phyloP scores from a whole-genome alignment of 2,888 invertebrate species.

The Acanthosepion esculentum region DNA sequence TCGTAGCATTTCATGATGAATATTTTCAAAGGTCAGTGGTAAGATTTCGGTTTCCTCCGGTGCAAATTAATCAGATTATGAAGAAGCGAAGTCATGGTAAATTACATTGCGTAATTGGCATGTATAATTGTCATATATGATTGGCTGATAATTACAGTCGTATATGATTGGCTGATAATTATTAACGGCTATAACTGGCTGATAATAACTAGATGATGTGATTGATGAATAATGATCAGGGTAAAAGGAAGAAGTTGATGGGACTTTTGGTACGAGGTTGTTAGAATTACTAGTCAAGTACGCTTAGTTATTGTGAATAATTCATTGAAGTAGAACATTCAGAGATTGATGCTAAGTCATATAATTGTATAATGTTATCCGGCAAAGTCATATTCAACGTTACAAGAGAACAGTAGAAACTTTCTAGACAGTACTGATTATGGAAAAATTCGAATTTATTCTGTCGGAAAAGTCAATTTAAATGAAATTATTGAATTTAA shows the following conservation, averaged over 20 bases:
- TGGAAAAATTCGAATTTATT: too few relatives aligned
- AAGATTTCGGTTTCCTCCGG: too few relatives aligned
- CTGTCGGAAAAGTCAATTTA: too few relatives aligned
- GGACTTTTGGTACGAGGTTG: background rate
- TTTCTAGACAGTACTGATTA: background rate
- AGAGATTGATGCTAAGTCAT: background rate
- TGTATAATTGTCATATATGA: background rate
- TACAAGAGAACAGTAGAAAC: background rate
- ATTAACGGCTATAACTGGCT: background rate
- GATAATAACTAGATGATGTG: background rate
- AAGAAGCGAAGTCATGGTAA: background rate
- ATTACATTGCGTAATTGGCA: background rate
- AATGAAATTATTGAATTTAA: too few relatives aligned
- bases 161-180: constrained; percentile 16
- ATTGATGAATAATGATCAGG: background rate
- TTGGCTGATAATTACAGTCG: background rate
- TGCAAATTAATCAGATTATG: too few relatives aligned
- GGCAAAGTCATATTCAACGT: background rate
- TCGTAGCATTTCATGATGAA: too few relatives aligned
- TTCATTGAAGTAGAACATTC: background rate
- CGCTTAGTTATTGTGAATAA: background rate
- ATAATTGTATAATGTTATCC: background rate
- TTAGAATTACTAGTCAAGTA: background rate
- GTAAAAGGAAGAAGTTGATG: background rate
- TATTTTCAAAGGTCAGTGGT: too few relatives aligned